These are phyloP conservation scores for Dioctria linearis DNA, from an alignment of 2,888 invertebrate species.

Conservation along the genomic window DNA sequence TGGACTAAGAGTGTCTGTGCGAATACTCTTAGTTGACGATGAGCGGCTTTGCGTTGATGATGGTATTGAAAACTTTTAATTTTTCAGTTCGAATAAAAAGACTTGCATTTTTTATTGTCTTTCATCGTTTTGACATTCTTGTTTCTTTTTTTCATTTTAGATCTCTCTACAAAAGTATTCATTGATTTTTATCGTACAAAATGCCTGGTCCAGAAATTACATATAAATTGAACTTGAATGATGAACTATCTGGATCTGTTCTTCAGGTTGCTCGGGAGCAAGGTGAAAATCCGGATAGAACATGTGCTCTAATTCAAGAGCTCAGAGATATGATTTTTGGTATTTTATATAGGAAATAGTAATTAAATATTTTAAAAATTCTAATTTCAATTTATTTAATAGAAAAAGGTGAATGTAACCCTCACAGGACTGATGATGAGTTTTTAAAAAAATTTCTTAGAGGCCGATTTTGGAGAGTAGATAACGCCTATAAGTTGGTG, in stretches of 20 bases:
- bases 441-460: slow-evolving; percentile 83
- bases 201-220: slow-evolving; percentile 62
- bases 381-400: slow-evolving; percentile 55
- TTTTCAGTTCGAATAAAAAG: too few species aligned
- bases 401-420: slow-evolving; percentile 84
- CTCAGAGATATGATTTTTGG: slow-evolving; percentile 83
- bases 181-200: slow-evolving; percentile 7
- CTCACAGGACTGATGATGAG: slow-evolving; percentile 83
- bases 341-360: slow-evolving; percentile 64
- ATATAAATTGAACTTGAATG: slow-evolving; percentile 75
- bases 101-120: too few species aligned
- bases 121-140: too few species aligned
- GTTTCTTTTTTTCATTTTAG: too few species aligned
- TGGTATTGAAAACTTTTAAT: too few species aligned
- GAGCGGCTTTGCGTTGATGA: too few species aligned
- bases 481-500: slow-evolving; percentile 83
- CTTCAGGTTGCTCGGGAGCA: slow-evolving; percentile 77
- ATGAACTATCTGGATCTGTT: slow-evolving; percentile 78
- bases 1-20: too few species aligned
- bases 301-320: slow-evolving; percentile 79
- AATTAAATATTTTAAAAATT: too few species aligned
- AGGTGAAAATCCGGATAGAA: slow-evolving; percentile 81
- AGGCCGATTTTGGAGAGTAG: slow-evolving; percentile 80
- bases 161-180: too few species aligned
- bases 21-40: too few species aligned